These are phyloP conservation scores for Eupristina koningsbergeri DNA, from an alignment of 1,140 invertebrate genomes.

Conservation along the genomic window DNA sequence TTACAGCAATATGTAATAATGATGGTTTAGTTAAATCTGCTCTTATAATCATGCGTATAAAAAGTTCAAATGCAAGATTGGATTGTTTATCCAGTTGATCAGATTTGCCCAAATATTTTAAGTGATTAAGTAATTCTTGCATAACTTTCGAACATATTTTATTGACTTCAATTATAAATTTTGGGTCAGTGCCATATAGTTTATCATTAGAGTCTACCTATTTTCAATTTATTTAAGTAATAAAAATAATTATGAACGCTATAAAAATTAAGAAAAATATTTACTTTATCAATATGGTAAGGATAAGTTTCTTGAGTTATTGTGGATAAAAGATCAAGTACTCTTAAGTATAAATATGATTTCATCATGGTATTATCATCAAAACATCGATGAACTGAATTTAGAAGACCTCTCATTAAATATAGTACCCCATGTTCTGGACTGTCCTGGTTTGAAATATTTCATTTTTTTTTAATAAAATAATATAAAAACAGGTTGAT, in stretches of 20 bases:
- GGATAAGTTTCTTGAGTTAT: conserved; percentile 84
- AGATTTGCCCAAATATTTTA: conserved; percentile 78
- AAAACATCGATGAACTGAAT: conserved; percentile 83
- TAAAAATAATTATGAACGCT: conserved; percentile 1
- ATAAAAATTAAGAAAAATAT: conserved; percentile 4
- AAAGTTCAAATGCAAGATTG: conserved; percentile 81
- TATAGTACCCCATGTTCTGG: conserved; percentile 88
- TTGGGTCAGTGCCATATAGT: conserved; percentile 91
- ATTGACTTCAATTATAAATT: conserved; percentile 88
- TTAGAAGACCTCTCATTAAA: conserved; percentile 82
- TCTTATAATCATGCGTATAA: conserved; percentile 81
- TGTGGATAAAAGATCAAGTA: conserved; percentile 83
- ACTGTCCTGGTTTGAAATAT: conserved; percentile 79
- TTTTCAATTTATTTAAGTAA: conserved; percentile 15
- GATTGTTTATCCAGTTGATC: conserved; percentile 80
- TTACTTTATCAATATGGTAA: conserved; percentile 88
- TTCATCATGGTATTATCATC: conserved; percentile 75
- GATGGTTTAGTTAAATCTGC: conserved; percentile 78
- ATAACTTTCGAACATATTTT: conserved; percentile 84
- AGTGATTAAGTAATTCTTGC: conserved; percentile 82
- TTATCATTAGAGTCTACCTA: conserved; percentile 94
- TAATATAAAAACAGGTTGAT: too few species aligned
- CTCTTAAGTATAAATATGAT: conserved; percentile 79
- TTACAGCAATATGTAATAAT: conserved; percentile 79
- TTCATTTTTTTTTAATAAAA: too few species aligned